Evolutionary conservation across 2,113 vertebrate genomes (phyloP), one percentile per base, ranked within the genome.

Genomic region (Mungos mungo): DNA sequence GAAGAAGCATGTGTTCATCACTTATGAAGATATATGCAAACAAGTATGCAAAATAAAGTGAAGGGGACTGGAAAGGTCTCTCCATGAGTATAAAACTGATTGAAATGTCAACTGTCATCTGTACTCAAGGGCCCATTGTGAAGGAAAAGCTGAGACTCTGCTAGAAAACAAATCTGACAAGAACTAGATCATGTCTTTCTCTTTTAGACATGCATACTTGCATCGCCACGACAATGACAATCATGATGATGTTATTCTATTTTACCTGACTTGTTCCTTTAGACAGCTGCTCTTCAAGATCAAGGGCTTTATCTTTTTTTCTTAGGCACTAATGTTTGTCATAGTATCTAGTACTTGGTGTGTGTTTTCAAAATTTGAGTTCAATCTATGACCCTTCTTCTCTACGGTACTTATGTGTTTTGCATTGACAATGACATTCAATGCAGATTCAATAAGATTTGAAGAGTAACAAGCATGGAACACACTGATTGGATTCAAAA

Each of bases 1-100:
- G 29, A 90, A 89, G 50, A 95, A n/a, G 54, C 6, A 76, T 27
- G 38, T 60, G 71, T 4, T 69, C 27, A 60, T 41, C 69, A n/a
- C 16, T 65, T 89, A 68, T 88, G 66, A 91, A 94, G 85, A 85
- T 57, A 79, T 13, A 95, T 89, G 47, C 38, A 96, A 82, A 85
- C 27, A 66, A 91, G 12, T 52, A 57, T 65, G 47, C 50, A 92
- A n/a, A 82, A 80, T 3, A 29, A 84, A 35, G 16, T 60, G 89
- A 90, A 87, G 13, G 33, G 60, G 29, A 41, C 4, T 47, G 21
- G 38, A 18, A 77, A 65, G 33, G 16, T 68, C 14, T 90, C 60
- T 84, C 31, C 31, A 0, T 4, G 79, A 93, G 54, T 50, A 14
- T 68, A 31, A 93, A 77, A 76, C 68, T 82, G n/a, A 85, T 79